Conservation (phyloP, 2,888 invertebrate species). For the Myopa tessellatipennis region DNA sequence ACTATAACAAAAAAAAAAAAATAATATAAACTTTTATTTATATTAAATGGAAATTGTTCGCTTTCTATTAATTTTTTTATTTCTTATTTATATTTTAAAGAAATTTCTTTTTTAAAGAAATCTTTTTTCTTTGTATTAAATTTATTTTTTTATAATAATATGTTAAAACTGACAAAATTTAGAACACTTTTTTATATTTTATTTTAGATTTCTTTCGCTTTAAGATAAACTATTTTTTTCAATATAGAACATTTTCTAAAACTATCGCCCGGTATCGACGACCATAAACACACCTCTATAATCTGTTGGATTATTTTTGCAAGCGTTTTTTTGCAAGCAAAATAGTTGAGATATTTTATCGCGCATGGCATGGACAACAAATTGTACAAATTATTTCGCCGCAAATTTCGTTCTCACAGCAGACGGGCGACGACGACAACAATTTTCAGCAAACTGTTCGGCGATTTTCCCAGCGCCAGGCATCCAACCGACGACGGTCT, state of each 20-base stretch:
- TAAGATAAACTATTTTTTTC: background rate
- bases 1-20: background rate
- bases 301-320: conserved; percentile 68
- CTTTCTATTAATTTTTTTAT: conserved; percentile 9
- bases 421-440: conserved; percentile 56
- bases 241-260: background rate
- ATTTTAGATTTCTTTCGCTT: background rate
- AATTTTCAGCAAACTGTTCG: conserved; percentile 59
- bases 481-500: conserved; percentile 37
- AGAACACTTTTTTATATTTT: no score
- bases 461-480: conserved; percentile 48
- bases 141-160: background rate
- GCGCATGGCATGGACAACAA: conserved; percentile 69
- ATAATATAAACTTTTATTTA: background rate
- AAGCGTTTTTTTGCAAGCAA: conserved; percentile 68
- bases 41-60: background rate
- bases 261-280: no score
- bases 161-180: background rate
- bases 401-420: conserved; percentile 59
- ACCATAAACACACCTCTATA: conserved; percentile 63
- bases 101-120: background rate
- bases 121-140: background rate
- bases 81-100: conserved; percentile 2
- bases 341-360: conserved; percentile 69
- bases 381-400: conserved; percentile 65